Base-by-base conservation (phyloP, 2,113 vertebrate species). In the Eolophus roseicapilla region DNA sequence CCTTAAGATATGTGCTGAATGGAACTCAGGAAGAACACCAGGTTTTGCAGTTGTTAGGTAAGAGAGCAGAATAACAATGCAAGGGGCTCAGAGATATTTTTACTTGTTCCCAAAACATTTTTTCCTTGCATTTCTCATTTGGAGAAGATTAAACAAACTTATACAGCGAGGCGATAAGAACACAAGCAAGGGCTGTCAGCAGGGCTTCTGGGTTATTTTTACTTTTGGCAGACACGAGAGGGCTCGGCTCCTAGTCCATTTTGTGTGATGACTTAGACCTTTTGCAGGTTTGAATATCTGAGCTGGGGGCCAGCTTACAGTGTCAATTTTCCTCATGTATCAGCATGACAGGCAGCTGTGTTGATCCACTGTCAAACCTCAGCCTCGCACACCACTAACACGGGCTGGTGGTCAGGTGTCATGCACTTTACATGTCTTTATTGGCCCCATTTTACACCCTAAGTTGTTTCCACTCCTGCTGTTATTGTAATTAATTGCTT, bases 121-220 rank as follows among this genome's bases (percentile, higher is more conserved):
- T 88, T 76, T 53, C 5, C 14, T 8, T 29, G 5, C 28, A 24
- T 60, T 83, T 69, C 43, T 76, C 2, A 0, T 82, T 86, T 74
- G 29, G n/a, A 60, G 65, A 52, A 75, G 70, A 55, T 84, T 17
- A 91, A 92, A 68, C 24, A 57, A 90, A 74, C 43, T 50, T 39
- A 7, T 8, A 5, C 4, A 1, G 12, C 0, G 1, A 83, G 68
- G 73, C 1, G 46, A 75, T 84, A 94, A 87, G 79, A 47, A 55
- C 68, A 60, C 3, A 9, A 78, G 60, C 6, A 27, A 81, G 65
- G 77, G 47, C 37, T 86, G 76, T 63, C 91, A 83, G 76, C 49
- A 33, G 71, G 41, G 69, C 64, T 80, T 68, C 64, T 76, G 78
- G 59, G 50, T 83, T 86, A 17, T 90, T 92, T 92, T 79, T 85